Evolutionary conservation across 2,113 vertebrate genomes (phyloP).

Genomic region (Macquaria australasica): DNA sequence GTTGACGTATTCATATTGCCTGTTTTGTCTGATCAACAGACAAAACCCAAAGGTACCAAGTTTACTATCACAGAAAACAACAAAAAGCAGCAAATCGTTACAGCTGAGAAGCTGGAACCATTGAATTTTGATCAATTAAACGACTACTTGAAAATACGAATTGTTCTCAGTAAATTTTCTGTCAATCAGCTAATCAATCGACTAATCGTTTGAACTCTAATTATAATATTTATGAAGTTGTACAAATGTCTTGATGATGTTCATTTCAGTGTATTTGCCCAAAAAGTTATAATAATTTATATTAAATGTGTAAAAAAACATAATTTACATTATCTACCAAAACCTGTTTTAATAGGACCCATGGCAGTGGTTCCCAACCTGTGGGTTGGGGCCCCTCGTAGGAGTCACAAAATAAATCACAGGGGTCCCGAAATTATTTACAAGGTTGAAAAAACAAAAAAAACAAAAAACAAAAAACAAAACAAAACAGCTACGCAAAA

Average conservation of each 20-base stretch:
- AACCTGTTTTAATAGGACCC: not conserved
- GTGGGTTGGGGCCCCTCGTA: not conserved
- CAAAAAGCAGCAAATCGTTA: not conserved
- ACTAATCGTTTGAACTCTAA: not conserved
- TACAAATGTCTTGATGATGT: not conserved
- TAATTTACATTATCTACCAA: not conserved
- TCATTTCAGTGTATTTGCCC: not conserved
- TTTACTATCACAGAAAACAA: not conserved
- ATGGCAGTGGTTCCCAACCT: not conserved
- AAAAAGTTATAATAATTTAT: not conserved
- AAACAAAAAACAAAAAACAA: no score
- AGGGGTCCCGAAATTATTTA: not conserved
- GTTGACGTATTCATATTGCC: not conserved
- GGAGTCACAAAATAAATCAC: not conserved
- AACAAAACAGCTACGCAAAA: not conserved
- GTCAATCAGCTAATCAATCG: not conserved
- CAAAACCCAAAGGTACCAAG: no score
- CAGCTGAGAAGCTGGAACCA: not conserved
- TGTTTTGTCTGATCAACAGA: not conserved
- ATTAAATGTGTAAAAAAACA: not conserved
- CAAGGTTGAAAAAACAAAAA: not conserved
- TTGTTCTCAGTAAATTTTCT: not conserved
- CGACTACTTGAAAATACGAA: not conserved
- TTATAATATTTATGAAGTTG: not conserved
- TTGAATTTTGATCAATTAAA: not conserved